Base-by-base conservation (phyloP, 92 coral and sea anemone genomes). In the Umimayanthus chanpuru region DNA sequence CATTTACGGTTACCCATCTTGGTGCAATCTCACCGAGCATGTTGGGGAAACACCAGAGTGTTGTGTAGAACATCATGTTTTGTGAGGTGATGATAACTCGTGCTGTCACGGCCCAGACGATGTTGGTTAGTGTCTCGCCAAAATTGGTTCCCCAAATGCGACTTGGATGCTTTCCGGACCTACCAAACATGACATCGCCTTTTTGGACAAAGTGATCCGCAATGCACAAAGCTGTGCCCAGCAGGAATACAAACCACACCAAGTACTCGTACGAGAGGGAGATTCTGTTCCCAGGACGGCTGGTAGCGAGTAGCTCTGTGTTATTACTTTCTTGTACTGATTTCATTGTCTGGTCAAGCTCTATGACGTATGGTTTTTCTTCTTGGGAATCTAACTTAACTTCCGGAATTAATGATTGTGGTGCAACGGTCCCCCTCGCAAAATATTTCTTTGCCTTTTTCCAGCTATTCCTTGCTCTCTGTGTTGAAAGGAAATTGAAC, bases 21-120 rank as follows among this genome's bases (percentile, higher is more conserved):
- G 93, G 93, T 38, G 88, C 88, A 80, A 75, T 41, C 85, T 90
- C 93, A 50, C 88, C 67, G 90, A 90, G 78, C 79, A 87, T 85
- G 74, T 90, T 90, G 44, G 93, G 90, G 67, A 90, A 87, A 38
- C 93, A 90, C 93, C 93, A 90, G 6, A 90, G 79, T 76, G 78
- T 87, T 71, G 93, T 90, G 88, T 87, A 90, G 90, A 90, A 90
- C 93, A 90, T 90, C 29, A 90, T 68, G 86, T 90, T 90, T 76
- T 90, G 93, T 39, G 93, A 73, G 5, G 93, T 87, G 12, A 90
- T 81, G 25, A 90, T 66, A 6, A 90, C 49, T 70, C 93, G 90
- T n/a, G 93, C 93, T 7, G 93, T 87, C 76, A 90, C 67, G 12
- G 93, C 93, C 93, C 93, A 90, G 28, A 90, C 88, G 36, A 90